Conservation (phyloP, 92 coral and sea anemone genomes). For the Phenganax marumi region DNA sequence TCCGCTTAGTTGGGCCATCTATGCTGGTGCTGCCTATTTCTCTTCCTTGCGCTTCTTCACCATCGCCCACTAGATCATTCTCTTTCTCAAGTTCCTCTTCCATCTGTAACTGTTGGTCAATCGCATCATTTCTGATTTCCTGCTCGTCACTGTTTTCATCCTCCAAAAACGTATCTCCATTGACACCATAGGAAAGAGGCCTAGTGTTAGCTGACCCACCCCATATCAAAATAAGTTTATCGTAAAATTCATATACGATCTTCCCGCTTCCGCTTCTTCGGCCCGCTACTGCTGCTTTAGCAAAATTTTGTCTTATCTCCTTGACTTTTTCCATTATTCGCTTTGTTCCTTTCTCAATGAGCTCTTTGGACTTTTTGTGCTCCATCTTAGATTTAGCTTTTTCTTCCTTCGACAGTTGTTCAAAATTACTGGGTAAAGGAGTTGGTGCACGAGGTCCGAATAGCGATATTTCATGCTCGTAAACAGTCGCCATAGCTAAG, state of each 20-base stretch:
- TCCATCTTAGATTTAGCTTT: slow-evolving; percentile 38
- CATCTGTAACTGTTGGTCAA: not conserved
- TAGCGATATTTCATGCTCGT: too few species aligned
- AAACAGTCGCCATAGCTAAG: slow-evolving; percentile 41
- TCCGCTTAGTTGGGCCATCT: not conserved
- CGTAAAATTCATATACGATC: too few species aligned
- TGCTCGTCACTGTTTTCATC: not conserved
- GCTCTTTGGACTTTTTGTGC: slow-evolving; percentile 51
- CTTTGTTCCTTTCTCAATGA: slow-evolving; percentile 47
- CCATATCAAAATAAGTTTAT: slow-evolving; percentile 43
- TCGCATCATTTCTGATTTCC: not conserved
- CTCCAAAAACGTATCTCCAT: slow-evolving; percentile 44
- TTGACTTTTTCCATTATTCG: slow-evolving; percentile 58
- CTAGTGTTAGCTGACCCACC: slow-evolving; percentile 40
- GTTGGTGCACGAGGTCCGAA: too few species aligned
- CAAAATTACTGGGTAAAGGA: too few species aligned
- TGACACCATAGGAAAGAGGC: slow-evolving; percentile 56
- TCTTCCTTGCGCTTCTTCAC: not conserved
- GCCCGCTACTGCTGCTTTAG: too few species aligned
- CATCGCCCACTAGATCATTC: not conserved
- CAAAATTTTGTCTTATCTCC: too few species aligned
- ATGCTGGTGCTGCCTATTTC: too few species aligned
- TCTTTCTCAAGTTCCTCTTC: not conserved
- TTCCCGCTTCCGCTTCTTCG: too few species aligned
- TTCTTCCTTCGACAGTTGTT: too few species aligned